Conservation (phyloP, 2,888 invertebrate genomes). For the Crematogaster levior region DNA sequence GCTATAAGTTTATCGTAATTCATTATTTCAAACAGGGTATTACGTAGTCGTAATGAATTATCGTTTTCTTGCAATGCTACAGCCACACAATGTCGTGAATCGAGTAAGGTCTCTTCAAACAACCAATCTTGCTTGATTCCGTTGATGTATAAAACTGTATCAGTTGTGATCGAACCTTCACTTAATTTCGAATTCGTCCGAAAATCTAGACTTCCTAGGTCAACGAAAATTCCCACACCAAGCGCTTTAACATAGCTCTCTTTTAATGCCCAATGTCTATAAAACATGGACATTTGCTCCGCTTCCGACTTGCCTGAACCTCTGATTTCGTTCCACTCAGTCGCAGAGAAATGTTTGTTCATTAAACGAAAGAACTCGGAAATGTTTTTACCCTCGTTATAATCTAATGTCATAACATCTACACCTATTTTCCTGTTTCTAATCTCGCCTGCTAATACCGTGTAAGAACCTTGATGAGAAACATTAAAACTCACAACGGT, state of each 20-base stretch:
- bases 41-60: constrained; percentile 69
- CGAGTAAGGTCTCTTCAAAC: constrained; percentile 94
- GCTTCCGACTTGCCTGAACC: constrained; percentile 86
- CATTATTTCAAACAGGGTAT: constrained; percentile 87
- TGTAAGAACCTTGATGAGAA: constrained; percentile 96
- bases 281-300: constrained; percentile 93
- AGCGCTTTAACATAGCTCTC: constrained; percentile 97
- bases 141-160: constrained; percentile 90
- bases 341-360: constrained; percentile 92
- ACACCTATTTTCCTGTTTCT: constrained; percentile 88
- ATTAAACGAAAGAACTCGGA: constrained; percentile 96
- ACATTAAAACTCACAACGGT: constrained; percentile 91
- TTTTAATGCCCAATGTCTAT: constrained; percentile 96
- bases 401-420: constrained; percentile 96
- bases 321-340: constrained; percentile 93
- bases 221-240: constrained; percentile 93
- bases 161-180: constrained; percentile 86
- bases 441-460: constrained; percentile 92
- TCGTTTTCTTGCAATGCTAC: constrained; percentile 88
- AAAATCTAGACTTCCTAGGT: constrained; percentile 93
- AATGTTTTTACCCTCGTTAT: constrained; percentile 90
- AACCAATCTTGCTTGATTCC: constrained; percentile 89
- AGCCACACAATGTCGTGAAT: constrained; percentile 92
- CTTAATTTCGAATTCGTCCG: constrained; percentile 86
- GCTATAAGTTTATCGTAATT: constrained; percentile 88